Percentiles rank a stretch among this genome's conserved stretches.
Evolutionary conservation across 2,113 vertebrate genomes (phyloP).

Genomic region (Rhynchomys soricoides): DNA sequence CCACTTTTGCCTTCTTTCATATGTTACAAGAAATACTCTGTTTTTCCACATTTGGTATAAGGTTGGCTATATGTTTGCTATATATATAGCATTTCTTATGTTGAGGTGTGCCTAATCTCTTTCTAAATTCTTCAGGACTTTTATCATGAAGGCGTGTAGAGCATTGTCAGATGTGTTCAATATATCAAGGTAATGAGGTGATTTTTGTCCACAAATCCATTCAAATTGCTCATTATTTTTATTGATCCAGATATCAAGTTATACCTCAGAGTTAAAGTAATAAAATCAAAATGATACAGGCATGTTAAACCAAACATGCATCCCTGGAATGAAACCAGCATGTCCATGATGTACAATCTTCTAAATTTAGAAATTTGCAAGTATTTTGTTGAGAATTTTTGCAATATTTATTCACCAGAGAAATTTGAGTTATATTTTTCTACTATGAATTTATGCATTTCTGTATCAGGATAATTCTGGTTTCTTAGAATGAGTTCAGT

Average conservation of each 20-base stretch:
- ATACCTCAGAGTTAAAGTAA: neutral
- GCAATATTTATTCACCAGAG: neutral
- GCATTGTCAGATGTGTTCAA: neutral
- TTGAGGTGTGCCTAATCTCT: neutral
- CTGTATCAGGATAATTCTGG: neutral
- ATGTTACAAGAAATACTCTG: neutral
- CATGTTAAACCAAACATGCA: neutral
- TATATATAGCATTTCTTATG: neutral
- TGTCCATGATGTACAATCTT: neutral
- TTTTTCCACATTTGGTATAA: neutral
- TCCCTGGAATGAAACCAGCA: neutral
- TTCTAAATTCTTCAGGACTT: neutral
- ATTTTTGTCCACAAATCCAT: neutral
- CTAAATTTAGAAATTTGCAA: neutral
- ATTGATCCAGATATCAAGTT: neutral
- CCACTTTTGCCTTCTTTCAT: neutral
- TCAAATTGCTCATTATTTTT: neutral
- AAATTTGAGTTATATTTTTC: neutral
- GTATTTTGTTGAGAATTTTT: neutral
- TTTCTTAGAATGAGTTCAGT: neutral
- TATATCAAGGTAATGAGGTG: neutral
- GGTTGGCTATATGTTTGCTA: neutral
- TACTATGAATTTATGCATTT: neutral
- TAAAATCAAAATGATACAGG: neutral
- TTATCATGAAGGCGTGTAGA: neutral